Percentiles rank a stretch among this genome's conserved stretches.
Conservation (phyloP, 2,113 vertebrate species). For the Rhinoderma darwinii region DNA sequence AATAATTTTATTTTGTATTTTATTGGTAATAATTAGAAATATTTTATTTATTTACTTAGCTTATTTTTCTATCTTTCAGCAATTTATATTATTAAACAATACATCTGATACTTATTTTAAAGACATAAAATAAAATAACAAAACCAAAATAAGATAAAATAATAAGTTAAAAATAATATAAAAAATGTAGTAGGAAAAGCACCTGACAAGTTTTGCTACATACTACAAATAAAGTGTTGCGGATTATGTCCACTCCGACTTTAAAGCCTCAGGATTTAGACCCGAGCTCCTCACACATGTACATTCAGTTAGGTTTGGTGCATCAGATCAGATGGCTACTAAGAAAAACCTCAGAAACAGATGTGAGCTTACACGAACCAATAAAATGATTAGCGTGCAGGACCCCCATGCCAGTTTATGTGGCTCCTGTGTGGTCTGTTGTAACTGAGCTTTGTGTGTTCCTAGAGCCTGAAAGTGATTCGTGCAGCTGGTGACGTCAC, state of each 20-base stretch:
- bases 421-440: constrained; percentile 55
- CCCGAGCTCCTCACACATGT: constrained; percentile 44
- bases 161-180: no score
- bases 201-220: not conserved
- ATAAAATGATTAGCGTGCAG: constrained; percentile 49
- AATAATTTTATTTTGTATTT: no score
- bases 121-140: no score
- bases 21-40: no score
- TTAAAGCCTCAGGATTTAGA: constrained; percentile 57
- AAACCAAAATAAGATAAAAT: no score
- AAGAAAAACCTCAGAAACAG: constrained; percentile 39
- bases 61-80: no score
- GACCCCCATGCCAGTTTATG: constrained; percentile 51
- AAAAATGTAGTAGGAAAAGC: not conserved
- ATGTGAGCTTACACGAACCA: constrained; percentile 49
- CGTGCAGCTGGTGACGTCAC: not conserved
- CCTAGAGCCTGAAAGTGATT: constrained; percentile 27
- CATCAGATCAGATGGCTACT: constrained; percentile 50
- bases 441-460: constrained; percentile 39
- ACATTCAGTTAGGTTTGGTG: constrained; percentile 54
- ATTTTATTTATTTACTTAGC: no score
- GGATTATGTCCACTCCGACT: constrained; percentile 25
- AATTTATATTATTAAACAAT: no score
- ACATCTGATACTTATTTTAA: no score
- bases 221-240: not conserved